Conservation (phyloP, 2,797 vertebrate species). For the Momotus momota region DNA sequence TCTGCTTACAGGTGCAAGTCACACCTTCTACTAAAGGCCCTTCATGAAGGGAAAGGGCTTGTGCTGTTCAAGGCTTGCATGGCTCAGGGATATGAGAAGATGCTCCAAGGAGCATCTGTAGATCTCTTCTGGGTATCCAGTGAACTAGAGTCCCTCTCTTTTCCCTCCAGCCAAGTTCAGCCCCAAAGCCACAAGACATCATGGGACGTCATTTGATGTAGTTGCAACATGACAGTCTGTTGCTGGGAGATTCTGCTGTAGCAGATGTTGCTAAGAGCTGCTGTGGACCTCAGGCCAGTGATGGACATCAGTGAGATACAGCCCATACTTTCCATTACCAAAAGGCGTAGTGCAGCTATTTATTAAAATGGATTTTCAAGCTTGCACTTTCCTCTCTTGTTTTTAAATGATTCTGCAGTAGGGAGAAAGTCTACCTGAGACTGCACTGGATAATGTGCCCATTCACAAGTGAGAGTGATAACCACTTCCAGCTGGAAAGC, state of each 20-base stretch:
- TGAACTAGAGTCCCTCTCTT: background rate
- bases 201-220: background rate
- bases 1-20: background rate
- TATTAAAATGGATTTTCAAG: background rate
- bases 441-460: background rate
- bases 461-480: background rate
- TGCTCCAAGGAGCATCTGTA: accelerated
- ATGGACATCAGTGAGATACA: background rate
- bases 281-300: background rate
- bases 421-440: background rate
- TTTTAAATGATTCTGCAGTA: background rate
- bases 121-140: background rate
- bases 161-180: background rate
- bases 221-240: background rate
- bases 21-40: background rate
- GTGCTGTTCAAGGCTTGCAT: background rate
- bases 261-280: background rate
- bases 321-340: background rate
- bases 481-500: background rate
- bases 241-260: background rate
- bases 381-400: background rate
- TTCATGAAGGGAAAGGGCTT: background rate
- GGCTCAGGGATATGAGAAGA: background rate
- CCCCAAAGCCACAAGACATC: accelerated
- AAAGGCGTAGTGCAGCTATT: background rate